These are phyloP conservation scores for Orthosia gothica DNA, from an alignment of 2,888 invertebrate genomes.

Conservation along the genomic window DNA sequence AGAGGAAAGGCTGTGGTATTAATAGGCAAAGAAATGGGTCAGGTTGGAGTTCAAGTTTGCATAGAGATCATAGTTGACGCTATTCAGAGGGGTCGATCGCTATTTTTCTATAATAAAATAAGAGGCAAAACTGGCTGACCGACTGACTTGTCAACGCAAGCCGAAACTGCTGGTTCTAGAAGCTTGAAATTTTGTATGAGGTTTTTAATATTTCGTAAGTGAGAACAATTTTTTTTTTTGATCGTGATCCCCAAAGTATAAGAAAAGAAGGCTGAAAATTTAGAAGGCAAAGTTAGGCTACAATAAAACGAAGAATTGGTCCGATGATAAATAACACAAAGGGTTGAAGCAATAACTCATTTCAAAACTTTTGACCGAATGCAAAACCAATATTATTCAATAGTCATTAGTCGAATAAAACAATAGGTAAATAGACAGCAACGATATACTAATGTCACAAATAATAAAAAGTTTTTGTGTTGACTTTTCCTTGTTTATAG, in stretches of 20 bases:
- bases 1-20: not conserved
- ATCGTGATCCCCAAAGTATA: too few relatives aligned
- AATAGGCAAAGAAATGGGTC: slow-evolving; percentile 5
- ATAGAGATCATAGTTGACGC: not conserved
- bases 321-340: not conserved
- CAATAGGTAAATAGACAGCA: not conserved
- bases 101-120: not conserved
- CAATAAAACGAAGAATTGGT: not conserved
- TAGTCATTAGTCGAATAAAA: slow-evolving; percentile 10
- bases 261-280: too few relatives aligned
- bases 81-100: not conserved
- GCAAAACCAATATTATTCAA: slow-evolving; percentile 2
- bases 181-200: too few relatives aligned
- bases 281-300: too few relatives aligned
- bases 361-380: slow-evolving; percentile 11
- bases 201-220: too few relatives aligned
- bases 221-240: too few relatives aligned
- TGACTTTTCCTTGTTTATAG: slow-evolving; percentile 42
- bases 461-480: slow-evolving; percentile 40
- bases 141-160: too few relatives aligned
- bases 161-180: too few relatives aligned
- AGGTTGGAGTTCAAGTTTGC: slow-evolving; percentile 3
- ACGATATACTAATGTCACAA: slow-evolving; percentile 21
- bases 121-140: too few relatives aligned
- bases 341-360: not conserved